Base-by-base conservation (phyloP, 37 sponge, comb jelly and placozoan species). In the Ephydatia muelleri region DNA sequence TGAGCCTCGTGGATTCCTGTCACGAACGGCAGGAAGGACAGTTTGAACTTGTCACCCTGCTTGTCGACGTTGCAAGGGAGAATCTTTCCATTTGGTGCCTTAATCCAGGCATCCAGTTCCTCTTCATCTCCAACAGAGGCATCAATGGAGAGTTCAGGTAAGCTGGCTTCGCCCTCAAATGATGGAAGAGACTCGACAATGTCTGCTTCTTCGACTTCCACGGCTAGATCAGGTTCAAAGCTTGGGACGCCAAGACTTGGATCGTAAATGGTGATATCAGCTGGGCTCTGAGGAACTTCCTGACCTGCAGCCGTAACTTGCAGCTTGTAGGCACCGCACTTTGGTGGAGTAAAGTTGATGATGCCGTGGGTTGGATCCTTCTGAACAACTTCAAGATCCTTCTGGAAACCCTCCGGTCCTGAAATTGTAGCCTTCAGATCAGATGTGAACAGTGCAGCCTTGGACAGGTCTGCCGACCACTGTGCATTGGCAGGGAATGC, bases 221-320 rank as follows among this genome's bases (percentile, higher is more conserved):
- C 39, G 0, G n/a, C 65, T 11, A 91, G 81, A 66, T 40, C 49
- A 29, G 80, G 80, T 32, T 75, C 67, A 39, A 91, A 39, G 27
- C 76, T 82, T 16, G 83, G 79, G 16, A 49, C 80, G 16, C 92
- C 92, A 13, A 83, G 80, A 26, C 67, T 79, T n/a, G 78, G 36
- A 23, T 91, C 80, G 35, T 89, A 88, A 19, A 57, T 57, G 57
- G 57, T 57, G 57, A 57, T 57, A 14, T 57, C 57, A 19, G 57
- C 57, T 57, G 57, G 57, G 16, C 57, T 57, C 16, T 57, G 57
- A 1, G 57, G 57, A 14, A 57, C 16, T 57, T 57, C 57, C 57
- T 57, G 57, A 57, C 19, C 57, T 57, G 19, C 57, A 19, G 57
- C 57, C 1, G 57, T 57, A 5, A 57, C 57, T 14, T 57, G 57